A percentile compares a stretch with the other conserved stretches of the same genome.
Conservation (phyloP, 1,140 invertebrate species). For the Oryctes rhinoceros region DNA sequence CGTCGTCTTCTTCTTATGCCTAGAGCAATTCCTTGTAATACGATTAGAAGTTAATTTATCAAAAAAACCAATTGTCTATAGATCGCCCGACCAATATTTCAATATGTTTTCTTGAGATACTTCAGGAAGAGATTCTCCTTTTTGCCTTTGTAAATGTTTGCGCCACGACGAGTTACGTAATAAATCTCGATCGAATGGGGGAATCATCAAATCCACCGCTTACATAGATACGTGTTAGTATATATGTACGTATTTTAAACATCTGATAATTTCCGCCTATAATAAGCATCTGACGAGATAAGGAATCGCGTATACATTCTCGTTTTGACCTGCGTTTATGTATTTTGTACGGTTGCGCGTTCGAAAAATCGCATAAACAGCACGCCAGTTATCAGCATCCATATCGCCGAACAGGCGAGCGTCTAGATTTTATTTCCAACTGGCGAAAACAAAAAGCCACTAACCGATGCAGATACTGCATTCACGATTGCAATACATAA, state of each 20-base stretch:
- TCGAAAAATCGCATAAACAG: neutral
- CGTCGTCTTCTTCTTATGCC: too few species aligned
- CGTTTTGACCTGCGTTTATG: conserved; percentile 15
- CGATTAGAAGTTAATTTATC: too few species aligned
- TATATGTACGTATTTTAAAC: neutral
- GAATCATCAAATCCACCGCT: neutral
- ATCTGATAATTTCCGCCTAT: neutral
- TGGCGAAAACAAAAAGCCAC: neutral
- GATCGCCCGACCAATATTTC: too few species aligned
- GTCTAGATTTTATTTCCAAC: neutral
- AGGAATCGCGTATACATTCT: neutral
- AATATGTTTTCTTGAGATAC: too few species aligned
- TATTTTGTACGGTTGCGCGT: conserved; percentile 8
- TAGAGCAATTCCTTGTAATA: too few species aligned
- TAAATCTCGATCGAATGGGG: too few species aligned
- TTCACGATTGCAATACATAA: neutral
- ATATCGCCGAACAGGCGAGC: neutral
- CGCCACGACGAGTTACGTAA: too few species aligned
- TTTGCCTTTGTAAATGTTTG: too few species aligned
- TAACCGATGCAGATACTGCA: neutral
- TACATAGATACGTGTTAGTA: neutral
- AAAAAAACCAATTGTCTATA: too few species aligned
- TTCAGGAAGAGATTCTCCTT: too few species aligned
- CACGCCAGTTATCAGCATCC: conserved; percentile 4
- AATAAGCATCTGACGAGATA: neutral